phyloP scores from a whole-genome alignment of 2,797 vertebrate genomes.

The Chelidonichthys spinosus region DNA sequence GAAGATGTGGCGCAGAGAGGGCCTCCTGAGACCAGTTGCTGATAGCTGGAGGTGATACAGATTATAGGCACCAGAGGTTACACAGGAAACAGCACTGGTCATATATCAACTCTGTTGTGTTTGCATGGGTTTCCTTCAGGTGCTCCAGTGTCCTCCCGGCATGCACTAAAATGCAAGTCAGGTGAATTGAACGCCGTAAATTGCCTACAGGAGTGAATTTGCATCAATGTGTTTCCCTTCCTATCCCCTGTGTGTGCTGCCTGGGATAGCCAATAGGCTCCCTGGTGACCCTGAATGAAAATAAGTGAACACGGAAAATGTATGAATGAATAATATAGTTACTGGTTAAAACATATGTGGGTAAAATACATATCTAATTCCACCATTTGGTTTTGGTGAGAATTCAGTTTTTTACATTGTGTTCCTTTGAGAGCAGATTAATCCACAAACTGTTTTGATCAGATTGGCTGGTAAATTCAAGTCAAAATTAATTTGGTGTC shows the following conservation, averaged over 20 bases:
- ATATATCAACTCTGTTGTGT: not conserved
- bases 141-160: not conserved
- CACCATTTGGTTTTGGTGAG: slow-evolving; percentile 4
- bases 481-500: slow-evolving; percentile 20
- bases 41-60: slow-evolving; percentile 32
- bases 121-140: slow-evolving; percentile 14
- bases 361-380: slow-evolving; percentile 29
- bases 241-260: slow-evolving; percentile 21
- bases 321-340: slow-evolving; percentile 55
- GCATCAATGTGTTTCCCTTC: slow-evolving; percentile 29
- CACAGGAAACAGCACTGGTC: slow-evolving; percentile 14
- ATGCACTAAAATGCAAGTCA: slow-evolving; percentile 29
- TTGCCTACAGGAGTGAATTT: slow-evolving; percentile 37
- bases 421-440: slow-evolving; percentile 2
- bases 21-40: slow-evolving; percentile 18
- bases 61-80: slow-evolving; percentile 24
- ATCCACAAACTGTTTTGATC: not conserved
- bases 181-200: slow-evolving; percentile 37
- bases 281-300: slow-evolving; percentile 38
- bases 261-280: slow-evolving; percentile 22
- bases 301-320: slow-evolving; percentile 45
- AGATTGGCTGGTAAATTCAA: slow-evolving; percentile 7
- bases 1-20: not conserved
- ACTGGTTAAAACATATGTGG: slow-evolving; percentile 39
- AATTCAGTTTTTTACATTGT: slow-evolving; percentile 14